phyloP scores from a whole-genome alignment of 2,888 invertebrate genomes.

The Lamellibrachia satsuma region DNA sequence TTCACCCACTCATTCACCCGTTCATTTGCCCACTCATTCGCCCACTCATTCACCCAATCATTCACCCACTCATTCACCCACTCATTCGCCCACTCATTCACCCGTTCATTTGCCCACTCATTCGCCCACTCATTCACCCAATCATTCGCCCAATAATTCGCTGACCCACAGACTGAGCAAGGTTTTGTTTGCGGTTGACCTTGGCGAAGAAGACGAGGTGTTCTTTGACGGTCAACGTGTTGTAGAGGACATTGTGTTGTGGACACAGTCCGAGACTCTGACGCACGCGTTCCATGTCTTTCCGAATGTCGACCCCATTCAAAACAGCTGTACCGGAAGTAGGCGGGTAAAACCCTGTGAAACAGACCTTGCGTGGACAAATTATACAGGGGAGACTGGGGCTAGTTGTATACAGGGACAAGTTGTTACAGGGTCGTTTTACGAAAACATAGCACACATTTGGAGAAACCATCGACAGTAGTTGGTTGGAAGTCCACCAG shows the following conservation, averaged over 20 bases:
- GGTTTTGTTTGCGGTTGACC: constrained; percentile 60
- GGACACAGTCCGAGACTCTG: constrained; percentile 88
- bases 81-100: background rate
- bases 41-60: too few species aligned
- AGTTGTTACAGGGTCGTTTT: too few species aligned
- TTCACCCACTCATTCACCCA: too few species aligned
- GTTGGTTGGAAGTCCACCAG: too few species aligned
- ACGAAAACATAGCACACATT: too few species aligned
- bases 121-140: background rate
- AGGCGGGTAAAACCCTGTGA: constrained; percentile 61
- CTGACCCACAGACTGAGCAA: too few species aligned
- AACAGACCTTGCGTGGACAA: background rate
- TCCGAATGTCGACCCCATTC: constrained; percentile 77
- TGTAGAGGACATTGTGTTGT: constrained; percentile 84
- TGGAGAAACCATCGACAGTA: too few species aligned
- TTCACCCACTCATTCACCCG: too few species aligned
- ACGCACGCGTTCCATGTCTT: constrained; percentile 74
- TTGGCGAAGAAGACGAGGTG: constrained; percentile 84
- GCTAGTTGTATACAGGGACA: too few species aligned
- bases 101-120: background rate
- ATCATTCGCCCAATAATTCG: background rate
- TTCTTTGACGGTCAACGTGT: constrained; percentile 82
- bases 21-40: too few species aligned
- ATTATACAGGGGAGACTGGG: too few species aligned
- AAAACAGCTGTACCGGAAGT: constrained; percentile 75